Percentiles rank a stretch among this genome's conserved stretches.
phyloP scores from a whole-genome alignment of 2,113 vertebrate genomes.

The Numida meleagris region DNA sequence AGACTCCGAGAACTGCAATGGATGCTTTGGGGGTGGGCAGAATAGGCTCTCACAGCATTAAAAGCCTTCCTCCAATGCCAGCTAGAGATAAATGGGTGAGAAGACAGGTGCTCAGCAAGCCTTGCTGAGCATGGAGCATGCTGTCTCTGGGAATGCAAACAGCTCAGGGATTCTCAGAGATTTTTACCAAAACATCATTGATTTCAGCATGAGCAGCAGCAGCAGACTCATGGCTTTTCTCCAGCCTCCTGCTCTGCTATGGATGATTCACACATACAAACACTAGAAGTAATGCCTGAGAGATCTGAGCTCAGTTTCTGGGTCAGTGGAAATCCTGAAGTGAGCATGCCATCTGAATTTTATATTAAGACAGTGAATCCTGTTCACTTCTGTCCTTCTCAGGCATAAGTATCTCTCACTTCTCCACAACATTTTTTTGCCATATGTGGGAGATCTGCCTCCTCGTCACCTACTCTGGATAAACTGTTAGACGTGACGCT shows the following conservation, averaged over 20 bases:
- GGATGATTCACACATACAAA: not conserved
- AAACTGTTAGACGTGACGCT: not conserved
- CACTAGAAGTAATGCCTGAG: not conserved
- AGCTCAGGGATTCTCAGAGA: not conserved
- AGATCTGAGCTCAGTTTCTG: not conserved
- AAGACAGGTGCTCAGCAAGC: not conserved
- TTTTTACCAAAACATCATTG: not conserved
- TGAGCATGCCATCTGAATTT: not conserved
- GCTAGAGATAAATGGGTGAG: not conserved
- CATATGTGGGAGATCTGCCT: not conserved
- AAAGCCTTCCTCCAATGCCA: not conserved
- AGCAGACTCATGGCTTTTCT: not conserved
- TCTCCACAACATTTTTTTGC: not conserved
- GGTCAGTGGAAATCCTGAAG: not conserved
- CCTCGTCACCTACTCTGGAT: not conserved
- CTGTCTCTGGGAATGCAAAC: not conserved
- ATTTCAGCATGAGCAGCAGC: not conserved
- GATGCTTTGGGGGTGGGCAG: not conserved
- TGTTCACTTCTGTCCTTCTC: not conserved
- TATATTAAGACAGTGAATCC: not conserved
- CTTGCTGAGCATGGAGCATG: not conserved
- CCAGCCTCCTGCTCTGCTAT: not conserved
- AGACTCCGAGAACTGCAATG: not conserved
- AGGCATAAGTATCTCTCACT: not conserved
- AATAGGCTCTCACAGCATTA: not conserved